These are phyloP conservation scores for Scarus forsteni DNA, from an alignment of 2,797 vertebrate species.

Conservation along the genomic window DNA sequence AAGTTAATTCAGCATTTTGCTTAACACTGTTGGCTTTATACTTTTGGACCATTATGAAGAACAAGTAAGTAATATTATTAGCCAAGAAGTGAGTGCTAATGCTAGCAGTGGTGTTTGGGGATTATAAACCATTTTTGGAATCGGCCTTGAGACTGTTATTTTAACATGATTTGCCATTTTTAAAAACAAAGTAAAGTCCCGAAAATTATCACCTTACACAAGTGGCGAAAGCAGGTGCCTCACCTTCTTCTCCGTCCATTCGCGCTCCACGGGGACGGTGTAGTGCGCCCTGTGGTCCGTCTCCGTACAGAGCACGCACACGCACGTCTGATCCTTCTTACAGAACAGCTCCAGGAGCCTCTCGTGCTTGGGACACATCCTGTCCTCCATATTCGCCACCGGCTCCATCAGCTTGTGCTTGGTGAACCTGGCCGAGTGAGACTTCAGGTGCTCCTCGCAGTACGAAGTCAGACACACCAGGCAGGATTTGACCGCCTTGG, in stretches of 20 bases:
- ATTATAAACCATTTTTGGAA: too few relatives aligned
- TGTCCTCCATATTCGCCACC: slow-evolving; percentile 84
- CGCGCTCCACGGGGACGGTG: slow-evolving; percentile 85
- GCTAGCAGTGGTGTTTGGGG: too few relatives aligned
- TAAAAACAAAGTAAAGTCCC: too few relatives aligned
- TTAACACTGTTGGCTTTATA: too few relatives aligned
- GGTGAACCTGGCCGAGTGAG: slow-evolving; percentile 81
- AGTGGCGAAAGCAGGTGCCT: neutral
- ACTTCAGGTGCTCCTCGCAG: slow-evolving; percentile 84
- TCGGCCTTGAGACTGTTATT: too few relatives aligned
- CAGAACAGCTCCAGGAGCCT: slow-evolving; percentile 87
- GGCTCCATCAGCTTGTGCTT: slow-evolving; percentile 87
- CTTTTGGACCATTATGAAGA: too few relatives aligned
- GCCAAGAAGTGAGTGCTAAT: too few relatives aligned
- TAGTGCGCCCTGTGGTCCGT: slow-evolving; percentile 86
- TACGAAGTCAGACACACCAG: slow-evolving; percentile 86
- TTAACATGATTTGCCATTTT: too few relatives aligned
- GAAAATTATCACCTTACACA: too few relatives aligned
- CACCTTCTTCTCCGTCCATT: slow-evolving; percentile 85
- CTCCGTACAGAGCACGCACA: slow-evolving; percentile 87
- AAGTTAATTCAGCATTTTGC: too few relatives aligned
- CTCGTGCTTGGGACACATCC: slow-evolving; percentile 86
- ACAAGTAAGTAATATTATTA: too few relatives aligned
- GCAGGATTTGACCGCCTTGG: slow-evolving; percentile 80
- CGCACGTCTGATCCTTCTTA: slow-evolving; percentile 85